phyloP scores from a whole-genome alignment of 2,797 vertebrate species.

The Lepidocolaptes lacrymiger region DNA sequence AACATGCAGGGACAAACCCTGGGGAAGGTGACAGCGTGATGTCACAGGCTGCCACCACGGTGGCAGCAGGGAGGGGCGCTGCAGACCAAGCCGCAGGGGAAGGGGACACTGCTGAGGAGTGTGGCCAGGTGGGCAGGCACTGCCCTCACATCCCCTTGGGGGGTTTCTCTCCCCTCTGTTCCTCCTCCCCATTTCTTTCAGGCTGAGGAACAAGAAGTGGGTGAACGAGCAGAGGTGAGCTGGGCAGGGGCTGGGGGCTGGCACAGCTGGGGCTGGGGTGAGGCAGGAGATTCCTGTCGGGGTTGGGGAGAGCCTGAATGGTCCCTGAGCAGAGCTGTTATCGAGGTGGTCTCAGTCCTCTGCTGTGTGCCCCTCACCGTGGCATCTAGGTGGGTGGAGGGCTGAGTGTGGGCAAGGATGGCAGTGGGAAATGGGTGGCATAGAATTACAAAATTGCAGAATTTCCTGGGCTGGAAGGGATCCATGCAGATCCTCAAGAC shows the following conservation, averaged over 20 bases:
- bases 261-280: rapidly evolving
- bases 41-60: background rate
- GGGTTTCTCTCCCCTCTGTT: background rate
- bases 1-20: rapidly evolving
- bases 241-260: background rate
- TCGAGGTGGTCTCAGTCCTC: background rate
- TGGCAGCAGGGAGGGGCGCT: background rate
- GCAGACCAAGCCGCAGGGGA: background rate
- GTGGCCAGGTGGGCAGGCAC: rapidly evolving
- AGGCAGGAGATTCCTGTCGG: background rate
- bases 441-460: rapidly evolving
- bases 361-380: rapidly evolving
- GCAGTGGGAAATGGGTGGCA: too few species aligned
- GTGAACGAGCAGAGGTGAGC: constrained; percentile 91
- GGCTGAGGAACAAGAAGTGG: constrained; percentile 90
- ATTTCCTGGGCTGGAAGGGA: background rate
- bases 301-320: too few species aligned
- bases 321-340: background rate
- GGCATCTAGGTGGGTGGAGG: rapidly evolving
- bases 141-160: rapidly evolving
- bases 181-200: constrained; percentile 32
- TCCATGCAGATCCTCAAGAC: rapidly evolving
- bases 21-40: background rate
- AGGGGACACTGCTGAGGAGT: background rate
- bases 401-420: background rate